Conservation (phyloP, 2,888 invertebrate genomes). For the Listrodromus nycthemerus region DNA sequence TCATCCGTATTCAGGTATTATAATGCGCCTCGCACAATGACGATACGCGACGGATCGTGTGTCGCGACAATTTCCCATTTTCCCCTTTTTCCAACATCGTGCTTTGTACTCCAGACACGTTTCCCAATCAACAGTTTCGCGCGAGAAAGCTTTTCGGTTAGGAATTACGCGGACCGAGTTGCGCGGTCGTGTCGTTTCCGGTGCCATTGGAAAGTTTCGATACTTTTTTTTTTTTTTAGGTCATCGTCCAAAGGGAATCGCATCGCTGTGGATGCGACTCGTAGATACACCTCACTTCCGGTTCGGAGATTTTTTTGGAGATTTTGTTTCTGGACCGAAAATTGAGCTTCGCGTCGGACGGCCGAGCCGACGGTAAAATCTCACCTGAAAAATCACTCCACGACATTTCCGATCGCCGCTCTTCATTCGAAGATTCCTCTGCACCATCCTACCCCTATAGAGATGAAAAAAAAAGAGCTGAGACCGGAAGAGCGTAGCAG, state of each 20-base stretch:
- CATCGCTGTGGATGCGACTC: not conserved
- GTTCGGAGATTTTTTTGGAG: no score
- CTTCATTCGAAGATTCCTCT: not conserved
- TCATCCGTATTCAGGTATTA: conserved; percentile 46
- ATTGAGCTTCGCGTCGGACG: no score
- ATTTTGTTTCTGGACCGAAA: no score
- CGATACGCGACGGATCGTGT: conserved; percentile 22
- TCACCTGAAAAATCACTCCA: not conserved
- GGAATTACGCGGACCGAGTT: not conserved
- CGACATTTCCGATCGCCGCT: conserved; percentile 11
- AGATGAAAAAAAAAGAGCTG: conserved; percentile 3
- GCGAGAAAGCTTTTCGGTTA: not conserved
- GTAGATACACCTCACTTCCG: no score
- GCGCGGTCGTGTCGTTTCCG: not conserved
- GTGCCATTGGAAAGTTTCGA: not conserved
- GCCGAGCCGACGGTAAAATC: not conserved
- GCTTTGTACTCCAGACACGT: not conserved
- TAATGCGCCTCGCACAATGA: conserved; percentile 40
- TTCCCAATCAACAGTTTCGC: conserved; percentile 15
- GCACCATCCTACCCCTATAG: not conserved
- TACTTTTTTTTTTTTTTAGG: not conserved
- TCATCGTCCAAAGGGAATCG: not conserved
- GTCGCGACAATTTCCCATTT: not conserved
- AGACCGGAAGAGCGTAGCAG: conserved; percentile 38
- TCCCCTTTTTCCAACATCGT: not conserved